These are phyloP conservation scores for Tylochromis polylepis DNA, from an alignment of 2,113 vertebrate genomes.

Conservation along the genomic window DNA sequence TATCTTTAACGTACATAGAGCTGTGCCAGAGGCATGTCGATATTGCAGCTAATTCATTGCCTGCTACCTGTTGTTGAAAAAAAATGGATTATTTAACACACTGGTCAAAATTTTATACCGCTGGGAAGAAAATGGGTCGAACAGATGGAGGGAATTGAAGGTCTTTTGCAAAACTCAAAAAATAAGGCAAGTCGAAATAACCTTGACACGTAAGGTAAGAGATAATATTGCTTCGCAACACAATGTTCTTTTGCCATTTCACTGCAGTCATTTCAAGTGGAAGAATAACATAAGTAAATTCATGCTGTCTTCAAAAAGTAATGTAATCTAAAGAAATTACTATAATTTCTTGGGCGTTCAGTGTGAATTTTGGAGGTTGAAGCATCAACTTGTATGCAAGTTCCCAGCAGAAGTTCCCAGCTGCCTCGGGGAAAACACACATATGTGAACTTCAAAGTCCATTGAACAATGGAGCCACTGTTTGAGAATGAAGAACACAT, in stretches of 20 bases:
- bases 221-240: not conserved
- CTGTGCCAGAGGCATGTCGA: not conserved
- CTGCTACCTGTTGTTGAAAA: conserved; percentile 6
- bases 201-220: not conserved
- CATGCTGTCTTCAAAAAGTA: not conserved
- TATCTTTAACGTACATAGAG: not conserved
- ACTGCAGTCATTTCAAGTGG: not conserved
- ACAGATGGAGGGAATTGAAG: not conserved
- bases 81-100: not conserved
- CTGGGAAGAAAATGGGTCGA: not conserved
- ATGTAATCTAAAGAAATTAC: not conserved
- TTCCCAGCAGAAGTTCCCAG: not conserved
- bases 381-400: not conserved
- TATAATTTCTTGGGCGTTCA: not conserved
- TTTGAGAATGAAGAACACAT: not conserved
- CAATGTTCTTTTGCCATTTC: not conserved
- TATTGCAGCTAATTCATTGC: not conserved
- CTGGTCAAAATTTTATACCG: not conserved
- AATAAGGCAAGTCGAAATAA: not conserved
- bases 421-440: not conserved
- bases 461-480: not conserved
- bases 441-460: not conserved
- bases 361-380: not conserved
- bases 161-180: not conserved
- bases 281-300: not conserved